Base-by-base conservation (phyloP, 2,888 invertebrate genomes). In the Uloborus plumipes region DNA sequence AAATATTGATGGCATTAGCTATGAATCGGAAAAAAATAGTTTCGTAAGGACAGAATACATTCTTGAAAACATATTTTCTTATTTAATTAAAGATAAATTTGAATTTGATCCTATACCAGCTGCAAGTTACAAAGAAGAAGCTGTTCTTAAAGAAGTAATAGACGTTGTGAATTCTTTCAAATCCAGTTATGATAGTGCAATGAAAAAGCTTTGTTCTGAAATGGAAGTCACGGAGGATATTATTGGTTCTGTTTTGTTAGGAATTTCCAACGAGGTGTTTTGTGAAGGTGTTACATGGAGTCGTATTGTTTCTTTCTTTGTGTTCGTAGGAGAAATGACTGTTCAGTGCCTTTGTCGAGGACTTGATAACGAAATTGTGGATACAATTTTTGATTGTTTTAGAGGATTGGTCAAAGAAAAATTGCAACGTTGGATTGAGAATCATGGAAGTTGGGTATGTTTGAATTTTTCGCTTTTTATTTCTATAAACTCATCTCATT, bases 381-480 rank as follows among this genome's bases (percentile, higher is more conserved):
- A 83, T 39, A 55, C 22, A 39, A 73, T 73, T 16, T 77, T 69
- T n/a, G 53, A 69, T 15, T 69, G 77, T 53, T 77, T 72, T 22
- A 62, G 50, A 4, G 22, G 22, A 22, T 31, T 58, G 2, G 77
- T 83, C 18, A 74, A 69, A 77, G 73, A 83, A 71, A 69, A 53
- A 20, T 53, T 83, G 16, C 20, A 20, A 9, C 20, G 9, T 18
- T 83, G 83, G 83, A 53, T 83, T 14, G 26, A 58, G 15, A 77
- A 83, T 51, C 77, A 83, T 62, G 73, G 67, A 0, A 77, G 83
- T 6, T 83, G 83, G 83, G 83, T 83, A 83, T 49, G 83, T 73
- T 62, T n/a, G 18, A 1, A 11, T 39, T 39, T 39, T 39, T 39
- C 9, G 11, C 39, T 39, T 39, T 39, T 39, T 61, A 4, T 61